Evolutionary conservation across 2,888 invertebrate species (phyloP), one percentile per base, ranked within the genome.

Genomic region (Hydraecia micacea): DNA sequence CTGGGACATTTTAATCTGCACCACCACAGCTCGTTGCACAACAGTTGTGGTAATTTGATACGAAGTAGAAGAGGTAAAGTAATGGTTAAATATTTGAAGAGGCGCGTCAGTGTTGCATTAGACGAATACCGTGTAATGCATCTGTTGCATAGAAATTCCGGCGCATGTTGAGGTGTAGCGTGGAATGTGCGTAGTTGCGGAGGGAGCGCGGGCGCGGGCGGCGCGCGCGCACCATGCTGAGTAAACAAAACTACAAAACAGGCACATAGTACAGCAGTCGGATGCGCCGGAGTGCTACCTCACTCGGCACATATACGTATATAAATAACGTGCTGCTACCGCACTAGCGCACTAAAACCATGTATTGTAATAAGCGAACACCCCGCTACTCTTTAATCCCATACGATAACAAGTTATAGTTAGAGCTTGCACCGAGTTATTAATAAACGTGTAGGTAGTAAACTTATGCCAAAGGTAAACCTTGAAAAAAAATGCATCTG

Each of bases 221-320:
- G 88, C 90, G 89, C 90, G 85, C 88, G 89, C 90, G 92, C 93
- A 90, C 92, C 94, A 91, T 93, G 94, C 94, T 95, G 95, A 93
- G 94, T 95, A 96, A 96, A 96, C 95, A 96, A 92, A 93, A 93
- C 91, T 92, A 94, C 94, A 93, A 93, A 93, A 92, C 92, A 93
- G 92, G 89, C 91, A 90, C 90, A 86, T 87, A 90, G 89, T 83
- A 91, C 92, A 92, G 92, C 90, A 89, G 88, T 93, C 86, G 88
- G 91, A 92, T 93, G 93, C 93, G 90, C 90, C 81, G 74, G 81
- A 84, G 85, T 81, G 85, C 82, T 85, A 79, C 84, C 85, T 84
- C 79, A 79, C 79, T 72, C 74, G 69, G 75, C 81, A 83, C 78
- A 84, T 81, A 87, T 75, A 77, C 79, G 81, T 79, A 81, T 85